A percentile compares a stretch with the other conserved stretches of the same genome.
Evolutionary conservation across 2,888 invertebrate species (phyloP).

Genomic region (Limnephilus lunatus): DNA sequence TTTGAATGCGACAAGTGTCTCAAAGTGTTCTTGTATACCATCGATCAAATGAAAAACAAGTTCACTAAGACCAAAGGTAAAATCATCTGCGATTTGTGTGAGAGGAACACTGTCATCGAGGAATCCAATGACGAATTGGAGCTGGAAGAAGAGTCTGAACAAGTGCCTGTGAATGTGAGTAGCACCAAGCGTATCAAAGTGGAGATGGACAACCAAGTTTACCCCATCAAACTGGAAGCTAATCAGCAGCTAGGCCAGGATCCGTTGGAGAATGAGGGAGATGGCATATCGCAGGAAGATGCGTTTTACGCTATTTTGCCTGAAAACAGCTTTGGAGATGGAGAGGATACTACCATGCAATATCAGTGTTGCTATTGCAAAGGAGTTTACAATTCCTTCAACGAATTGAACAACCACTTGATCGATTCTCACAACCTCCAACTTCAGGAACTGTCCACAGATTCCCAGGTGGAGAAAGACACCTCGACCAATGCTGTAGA

Average conservation of each 20-base stretch:
- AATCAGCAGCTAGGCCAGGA: neutral
- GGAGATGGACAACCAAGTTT: neutral
- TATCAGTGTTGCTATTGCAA: conserved; percentile 50
- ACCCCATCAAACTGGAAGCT: conserved; percentile 26
- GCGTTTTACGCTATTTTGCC: conserved; percentile 35
- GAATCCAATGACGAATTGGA: neutral
- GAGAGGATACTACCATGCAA: conserved; percentile 24
- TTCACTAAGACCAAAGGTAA: conserved; percentile 15
- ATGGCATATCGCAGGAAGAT: conserved; percentile 10
- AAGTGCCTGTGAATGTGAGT: neutral
- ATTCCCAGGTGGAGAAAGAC: conserved; percentile 28
- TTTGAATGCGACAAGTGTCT: conserved; percentile 46
- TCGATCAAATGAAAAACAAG: conserved; percentile 39
- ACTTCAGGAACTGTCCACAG: conserved; percentile 46
- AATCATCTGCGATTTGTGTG: conserved; percentile 29
- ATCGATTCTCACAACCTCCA: conserved; percentile 39
- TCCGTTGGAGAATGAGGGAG: neutral
- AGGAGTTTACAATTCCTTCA: conserved; percentile 30
- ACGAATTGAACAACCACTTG: conserved; percentile 45
- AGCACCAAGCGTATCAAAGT: conserved; percentile 7
- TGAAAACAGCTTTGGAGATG: neutral
- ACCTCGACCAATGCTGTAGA: conserved; percentile 33
- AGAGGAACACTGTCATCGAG: neutral
- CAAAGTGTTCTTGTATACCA: conserved; percentile 39
- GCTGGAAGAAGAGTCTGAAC: neutral